Percentiles rank a stretch among this genome's conserved stretches.
Evolutionary conservation across 2,888 invertebrate genomes (phyloP).

Genomic region (Colostygia pectinataria): DNA sequence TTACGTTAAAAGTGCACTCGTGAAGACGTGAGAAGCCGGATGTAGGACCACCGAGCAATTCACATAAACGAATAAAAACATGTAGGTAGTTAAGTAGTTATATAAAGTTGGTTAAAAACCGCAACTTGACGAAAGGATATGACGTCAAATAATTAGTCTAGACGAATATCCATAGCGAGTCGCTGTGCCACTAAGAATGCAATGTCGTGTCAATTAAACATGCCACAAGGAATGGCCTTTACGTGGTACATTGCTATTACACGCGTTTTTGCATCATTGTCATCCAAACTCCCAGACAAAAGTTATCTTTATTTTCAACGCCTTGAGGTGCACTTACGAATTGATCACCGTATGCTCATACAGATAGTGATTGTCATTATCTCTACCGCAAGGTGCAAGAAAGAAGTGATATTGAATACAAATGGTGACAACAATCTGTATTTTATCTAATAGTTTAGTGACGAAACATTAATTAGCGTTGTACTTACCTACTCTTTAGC

Average conservation of each 20-base stretch:
- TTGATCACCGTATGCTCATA: slow-evolving; percentile 30
- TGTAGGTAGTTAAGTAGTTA: too few relatives aligned
- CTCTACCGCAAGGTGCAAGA: slow-evolving; percentile 37
- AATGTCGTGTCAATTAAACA: slow-evolving; percentile 31
- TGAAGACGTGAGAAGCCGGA: slow-evolving; percentile 13
- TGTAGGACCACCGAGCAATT: slow-evolving; percentile 8
- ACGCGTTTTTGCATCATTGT: slow-evolving; percentile 46
- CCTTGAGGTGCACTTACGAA: slow-evolving; percentile 13
- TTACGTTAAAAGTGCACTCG: background rate
- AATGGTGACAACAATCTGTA: slow-evolving; percentile 28
- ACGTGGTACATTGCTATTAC: slow-evolving; percentile 34
- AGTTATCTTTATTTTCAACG: slow-evolving; percentile 15
- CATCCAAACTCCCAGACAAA: slow-evolving; percentile 19
- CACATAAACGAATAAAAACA: slow-evolving; percentile 1
- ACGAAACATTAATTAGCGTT: slow-evolving; percentile 20
- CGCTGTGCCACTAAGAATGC: slow-evolving; percentile 32
- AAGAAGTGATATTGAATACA: slow-evolving; percentile 32
- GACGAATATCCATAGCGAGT: slow-evolving; percentile 29
- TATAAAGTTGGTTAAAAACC: too few relatives aligned
- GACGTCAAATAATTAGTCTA: slow-evolving; percentile 15
- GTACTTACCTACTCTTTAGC: background rate
- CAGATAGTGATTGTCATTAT: slow-evolving; percentile 38
- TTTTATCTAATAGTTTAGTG: slow-evolving; percentile 36
- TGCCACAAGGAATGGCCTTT: slow-evolving; percentile 28
- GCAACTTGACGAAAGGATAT: slow-evolving; percentile 12